Base-by-base conservation (phyloP, 1,140 invertebrate species). In the Pseudoatta argentina region DNA sequence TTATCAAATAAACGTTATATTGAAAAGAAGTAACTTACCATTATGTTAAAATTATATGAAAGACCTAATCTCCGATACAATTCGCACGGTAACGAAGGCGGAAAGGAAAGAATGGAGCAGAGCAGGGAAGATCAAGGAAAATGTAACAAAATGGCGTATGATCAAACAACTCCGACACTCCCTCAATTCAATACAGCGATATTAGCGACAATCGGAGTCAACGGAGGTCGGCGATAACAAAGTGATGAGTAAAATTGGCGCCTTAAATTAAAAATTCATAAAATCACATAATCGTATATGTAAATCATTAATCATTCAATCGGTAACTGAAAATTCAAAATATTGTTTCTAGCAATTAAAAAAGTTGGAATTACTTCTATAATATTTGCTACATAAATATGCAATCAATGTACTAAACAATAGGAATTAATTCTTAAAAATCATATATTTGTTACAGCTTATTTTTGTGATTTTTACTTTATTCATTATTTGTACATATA, bases 1-100 rank as follows among this genome's bases (percentile, higher is more conserved):
- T 66, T 30, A 71, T 27, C 14, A 1, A 76, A 77, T 44, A 59
- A 57, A 5, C 16, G 4, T 7, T 64, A 82, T 82, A 59, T 76
- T 75, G 34, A 69, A 0, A 44, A 39, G 5, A 72, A 21, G 24
- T 76, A 6, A 30, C 82, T 76, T 18, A 88, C 88, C 88, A 89
- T 89, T 71, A 27, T 72, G 12, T 14, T 0, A 16, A n/a, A 30
- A 67, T 67, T 21, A 8, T 2, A 14, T 16, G 14, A 67, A 44
- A 16, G 34, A 16, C 0, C 7, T 3, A 10, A n/a, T 3, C 18
- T 0, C 14, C 16, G 10, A 4, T 12, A 27, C 24, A 1, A 39
- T 44, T 10, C 39, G 10, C 10, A 44, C 39, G 8, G 1, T 3
- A 44, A 44, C 8, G 39, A 44, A 44, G 8, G 8, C 8, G 10